Base-by-base conservation (phyloP, 1,140 invertebrate species). In the Carposina sasakii region DNA sequence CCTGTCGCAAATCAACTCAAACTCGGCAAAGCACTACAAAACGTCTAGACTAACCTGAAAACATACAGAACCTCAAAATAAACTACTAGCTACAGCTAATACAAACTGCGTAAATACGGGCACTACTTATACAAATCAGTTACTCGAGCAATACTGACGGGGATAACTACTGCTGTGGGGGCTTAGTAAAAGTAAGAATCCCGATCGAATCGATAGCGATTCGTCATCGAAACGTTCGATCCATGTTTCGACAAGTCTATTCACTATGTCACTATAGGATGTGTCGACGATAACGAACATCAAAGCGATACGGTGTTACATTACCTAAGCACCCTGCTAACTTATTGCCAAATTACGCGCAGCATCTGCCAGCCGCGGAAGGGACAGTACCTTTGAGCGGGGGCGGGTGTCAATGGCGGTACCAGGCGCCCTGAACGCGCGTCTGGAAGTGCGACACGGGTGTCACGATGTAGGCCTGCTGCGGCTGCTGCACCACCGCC, bases 361-460 rank as follows among this genome's bases (percentile, higher is more conserved):
- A 62, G 36, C 49, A 36, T 24, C 15, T 53, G 42, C 50, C 50
- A 59, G 57, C 60, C 34, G 41, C 49, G 6, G 12, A 30, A 24
- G 12, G 24, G 15, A 5, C 8, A 3, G 26, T 48, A n/a, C 17
- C 36, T 42, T 45, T 50, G 45, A 53, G 40, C 58, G 65, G 50
- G 58, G 50, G 54, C 66, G 48, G 57, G 24, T 62, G 72, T 85
- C 79, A 86, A 76, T 86, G 82, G 57, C 83, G 69, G 62, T 87
- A 85, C 79, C 83, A 86, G 10, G 83, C 68, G 13, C 84, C 75
- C 52, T 85, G 83, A 16, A 87, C 78, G 28, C 83, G 67, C 0
- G 83, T 86, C 54, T 85, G 83, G 62, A 90, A 81, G 67, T 89
- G 88, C 20, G 87, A 87, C 13, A 90, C 87, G 1, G 89, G 89